Base-by-base conservation (phyloP, 1,140 invertebrate genomes). In the Sitobion miscanthi region DNA sequence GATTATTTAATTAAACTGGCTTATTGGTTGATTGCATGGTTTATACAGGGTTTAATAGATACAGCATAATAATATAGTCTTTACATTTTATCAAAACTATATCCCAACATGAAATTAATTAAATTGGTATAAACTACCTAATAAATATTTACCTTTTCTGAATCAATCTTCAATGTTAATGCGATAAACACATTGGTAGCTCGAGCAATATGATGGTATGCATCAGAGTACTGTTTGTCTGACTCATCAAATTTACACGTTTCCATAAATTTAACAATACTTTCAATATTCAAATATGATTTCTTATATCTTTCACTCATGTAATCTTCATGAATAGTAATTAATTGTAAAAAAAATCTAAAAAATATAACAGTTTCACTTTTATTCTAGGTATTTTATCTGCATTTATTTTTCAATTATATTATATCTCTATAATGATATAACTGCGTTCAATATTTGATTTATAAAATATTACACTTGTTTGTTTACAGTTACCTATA, bases 281-380 rank as follows among this genome's bases (percentile, higher is more conserved):
- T 83, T 38, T 92, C 47, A 42, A 92, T 92, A 57, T 85, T 35
- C 77, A 85, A 25, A 3, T 85, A 85, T 30, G 91, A 52, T 42
- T 85, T 23, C 2, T 85, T 25, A 30, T 85, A 83, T 38, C 23
- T 54, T 83, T 45, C 23, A 0, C 9, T 82, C 0, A 25, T 17
- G 17, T 83, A 92, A 35, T 38, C 8, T 52, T 92, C 91, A 54
- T 85, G 85, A 85, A n/a, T 42, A 38, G 17, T 30, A 1, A 92
- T 92, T 23, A 92, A 17, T 83, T 52, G 14, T 25, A 52, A 92
- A 85, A 14, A 38, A 54, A 92, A 92, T 54, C 91, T 92, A 52
- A 52, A 92, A 83, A 38, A 35, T 30, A 47, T 77, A 21, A 77
- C 20, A 91, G 8, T 42, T 35, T 83, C 35, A 45, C 7, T 49